phyloP scores from a whole-genome alignment of 2,113 vertebrate genomes.

The Tragelaphus strepsiceros region DNA sequence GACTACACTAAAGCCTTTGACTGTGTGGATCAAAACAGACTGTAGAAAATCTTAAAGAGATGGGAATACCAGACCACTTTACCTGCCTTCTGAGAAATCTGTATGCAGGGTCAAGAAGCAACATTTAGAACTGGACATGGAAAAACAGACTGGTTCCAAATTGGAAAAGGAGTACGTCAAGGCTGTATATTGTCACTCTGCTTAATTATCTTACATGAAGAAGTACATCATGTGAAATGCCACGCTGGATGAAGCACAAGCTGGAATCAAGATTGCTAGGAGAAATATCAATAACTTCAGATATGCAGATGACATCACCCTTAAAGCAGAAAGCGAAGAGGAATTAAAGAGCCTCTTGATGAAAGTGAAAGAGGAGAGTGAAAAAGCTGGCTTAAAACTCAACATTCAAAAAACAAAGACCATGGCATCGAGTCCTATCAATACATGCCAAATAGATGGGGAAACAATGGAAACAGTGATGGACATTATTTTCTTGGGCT shows the following conservation, averaged over 20 bases:
- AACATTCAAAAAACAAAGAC: neutral
- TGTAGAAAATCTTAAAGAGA: neutral
- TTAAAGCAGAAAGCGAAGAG: neutral
- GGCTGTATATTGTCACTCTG: neutral
- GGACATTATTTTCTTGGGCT: neutral
- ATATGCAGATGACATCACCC: neutral
- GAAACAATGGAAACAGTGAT: neutral
- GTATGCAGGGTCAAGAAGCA: neutral
- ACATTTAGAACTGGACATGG: neutral
- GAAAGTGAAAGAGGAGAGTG: neutral
- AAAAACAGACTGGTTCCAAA: neutral
- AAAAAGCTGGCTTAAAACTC: neutral
- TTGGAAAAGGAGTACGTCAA: neutral
- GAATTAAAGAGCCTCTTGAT: neutral
- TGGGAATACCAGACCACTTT: neutral
- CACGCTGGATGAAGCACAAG: neutral
- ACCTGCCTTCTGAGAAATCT: neutral
- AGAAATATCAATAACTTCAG: neutral
- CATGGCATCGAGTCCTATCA: neutral
- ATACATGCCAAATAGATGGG: neutral
- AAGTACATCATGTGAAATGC: neutral
- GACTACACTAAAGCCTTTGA: neutral
- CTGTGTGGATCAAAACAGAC: neutral
- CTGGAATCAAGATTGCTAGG: neutral
- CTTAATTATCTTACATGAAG: neutral